Conservation (phyloP, 2,113 vertebrate species). For the Regulus satrapa region DNA sequence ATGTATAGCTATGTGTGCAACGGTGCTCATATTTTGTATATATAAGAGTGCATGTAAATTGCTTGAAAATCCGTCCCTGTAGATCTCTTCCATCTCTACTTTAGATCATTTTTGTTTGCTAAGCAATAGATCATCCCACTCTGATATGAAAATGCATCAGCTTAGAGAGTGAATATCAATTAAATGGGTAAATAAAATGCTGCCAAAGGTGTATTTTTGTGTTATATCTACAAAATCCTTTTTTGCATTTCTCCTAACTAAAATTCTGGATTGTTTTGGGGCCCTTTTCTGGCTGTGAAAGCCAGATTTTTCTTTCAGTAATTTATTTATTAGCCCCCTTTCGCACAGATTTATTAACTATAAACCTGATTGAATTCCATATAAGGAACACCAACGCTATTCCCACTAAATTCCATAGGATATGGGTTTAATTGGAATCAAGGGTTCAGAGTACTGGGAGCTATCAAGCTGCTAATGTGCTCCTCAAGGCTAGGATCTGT, state of each 20-base stretch:
- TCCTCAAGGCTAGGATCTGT: neutral
- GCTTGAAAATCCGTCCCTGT: conserved; percentile 37
- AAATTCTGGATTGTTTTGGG: neutral
- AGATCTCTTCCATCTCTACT: conserved; percentile 32
- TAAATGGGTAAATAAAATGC: conserved; percentile 53
- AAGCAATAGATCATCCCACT: conserved; percentile 39
- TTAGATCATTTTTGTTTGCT: conserved; percentile 38
- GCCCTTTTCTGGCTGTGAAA: neutral
- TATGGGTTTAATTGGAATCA: conserved; percentile 15
- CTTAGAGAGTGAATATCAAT: conserved; percentile 22
- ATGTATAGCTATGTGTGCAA: conserved; percentile 32
- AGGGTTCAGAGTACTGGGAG: neutral
- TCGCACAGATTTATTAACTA: neutral
- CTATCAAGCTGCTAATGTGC: neutral
- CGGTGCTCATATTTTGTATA: neutral
- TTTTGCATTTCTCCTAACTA: neutral
- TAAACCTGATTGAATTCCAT: neutral
- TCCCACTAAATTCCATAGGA: neutral
- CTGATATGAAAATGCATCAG: neutral
- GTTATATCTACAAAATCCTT: neutral
- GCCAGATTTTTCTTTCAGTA: neutral
- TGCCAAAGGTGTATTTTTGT: conserved; percentile 34
- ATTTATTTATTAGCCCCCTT: neutral
- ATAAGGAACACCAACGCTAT: neutral
- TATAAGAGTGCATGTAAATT: conserved; percentile 21